Base-by-base conservation (phyloP, 2,888 invertebrate genomes). In the Leucoptera coffeella region DNA sequence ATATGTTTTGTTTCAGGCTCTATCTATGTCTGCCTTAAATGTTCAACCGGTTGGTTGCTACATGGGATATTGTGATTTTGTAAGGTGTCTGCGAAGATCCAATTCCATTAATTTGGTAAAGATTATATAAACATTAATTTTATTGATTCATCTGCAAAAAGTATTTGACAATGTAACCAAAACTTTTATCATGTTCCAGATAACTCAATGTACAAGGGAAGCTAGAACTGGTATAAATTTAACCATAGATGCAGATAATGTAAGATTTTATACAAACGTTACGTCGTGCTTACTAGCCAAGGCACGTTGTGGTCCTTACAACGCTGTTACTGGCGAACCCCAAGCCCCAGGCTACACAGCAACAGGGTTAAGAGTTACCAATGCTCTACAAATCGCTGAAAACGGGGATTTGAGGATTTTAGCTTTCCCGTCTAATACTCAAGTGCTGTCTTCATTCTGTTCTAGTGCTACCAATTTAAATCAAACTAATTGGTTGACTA, bases 221-320 rank as follows among this genome's bases (percentile, higher is more conserved):
- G 64, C 73, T 3, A 57, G 67, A 37, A 62, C 61, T 4, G 62
- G 71, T 14, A 53, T 75, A 15, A 60, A 67, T 31, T 57, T 74
- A 30, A 56, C 61, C 12, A 26, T 60, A 10, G 73, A 74, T 36
- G 53, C 50, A 10, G 72, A 74, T 33, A 74, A 73, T 38, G 53
- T 74, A n/a, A 43, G 55, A 15, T 73, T 76, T 39, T 77, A 60
- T 40, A 75, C 72, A 14, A 81, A 82, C 42, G 74, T 80, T 15
- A 80, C 80, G 3, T 76, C 79, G 7, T 81, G 81, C 42, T 71
- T 82, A 32, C 47, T 82, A 30, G 78, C 81, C 1, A 75, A 73
- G 40, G 52, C 78, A 2, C 64, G 81, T 28, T 82, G 81, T 49
- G 65, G 74, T 24, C 51, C 60, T 2, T 75, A 61, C 41, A 81